These are phyloP conservation scores for Podiceps cristatus DNA, from an alignment of 2,113 vertebrate species.

Conservation along the genomic window DNA sequence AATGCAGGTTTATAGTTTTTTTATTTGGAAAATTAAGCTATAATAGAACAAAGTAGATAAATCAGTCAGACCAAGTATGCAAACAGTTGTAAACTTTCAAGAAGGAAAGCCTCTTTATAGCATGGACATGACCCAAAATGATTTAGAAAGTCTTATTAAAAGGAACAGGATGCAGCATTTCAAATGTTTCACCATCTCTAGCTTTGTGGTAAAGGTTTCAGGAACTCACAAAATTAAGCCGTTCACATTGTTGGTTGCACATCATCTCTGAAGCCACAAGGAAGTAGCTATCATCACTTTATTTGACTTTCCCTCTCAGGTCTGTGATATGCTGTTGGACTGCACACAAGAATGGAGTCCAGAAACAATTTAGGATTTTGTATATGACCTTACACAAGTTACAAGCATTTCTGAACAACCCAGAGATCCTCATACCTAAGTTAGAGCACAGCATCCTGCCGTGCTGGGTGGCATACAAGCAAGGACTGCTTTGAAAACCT, in stretches of 20 bases:
- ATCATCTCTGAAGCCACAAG: background rate
- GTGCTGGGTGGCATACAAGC: background rate
- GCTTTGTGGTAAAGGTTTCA: background rate
- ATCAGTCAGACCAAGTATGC: background rate
- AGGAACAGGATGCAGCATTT: conserved; percentile 43
- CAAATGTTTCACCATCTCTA: conserved; percentile 20
- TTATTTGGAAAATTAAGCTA: background rate
- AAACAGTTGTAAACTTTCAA: conserved; percentile 12
- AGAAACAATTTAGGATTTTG: background rate
- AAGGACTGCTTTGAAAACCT: background rate
- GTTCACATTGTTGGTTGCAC: background rate
- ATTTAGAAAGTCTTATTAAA: conserved; percentile 45
- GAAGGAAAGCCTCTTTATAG: background rate
- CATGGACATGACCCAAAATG: background rate
- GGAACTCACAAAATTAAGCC: conserved; percentile 21
- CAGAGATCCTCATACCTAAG: background rate
- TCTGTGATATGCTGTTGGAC: background rate
- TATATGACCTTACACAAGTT: background rate
- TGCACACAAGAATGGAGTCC: background rate
- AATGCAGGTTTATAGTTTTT: background rate
- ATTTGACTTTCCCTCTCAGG: background rate
- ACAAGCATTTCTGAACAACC: background rate
- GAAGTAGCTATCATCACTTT: conserved; percentile 40
- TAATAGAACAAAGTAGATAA: background rate
- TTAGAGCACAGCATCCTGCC: background rate